Base-by-base conservation (phyloP, 2,888 invertebrate genomes). In the Neocrepidodera transversa region DNA sequence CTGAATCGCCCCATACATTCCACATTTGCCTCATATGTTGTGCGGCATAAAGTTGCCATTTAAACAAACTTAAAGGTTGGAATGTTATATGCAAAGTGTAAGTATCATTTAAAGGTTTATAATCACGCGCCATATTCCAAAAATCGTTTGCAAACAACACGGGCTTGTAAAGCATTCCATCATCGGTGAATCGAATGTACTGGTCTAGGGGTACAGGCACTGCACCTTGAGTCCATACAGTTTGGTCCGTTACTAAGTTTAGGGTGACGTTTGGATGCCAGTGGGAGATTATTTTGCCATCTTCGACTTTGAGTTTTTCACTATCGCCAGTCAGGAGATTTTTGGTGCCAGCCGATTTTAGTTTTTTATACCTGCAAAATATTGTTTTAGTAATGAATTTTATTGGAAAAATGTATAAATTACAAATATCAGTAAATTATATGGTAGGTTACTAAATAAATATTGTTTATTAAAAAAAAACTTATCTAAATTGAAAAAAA, bases 191-290 rank as follows among this genome's bases (percentile, higher is more conserved):
- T 70, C 91, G 87, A 43, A 98, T 89, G 79, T 89, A 95, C 75
- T 96, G 94, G 81, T 97, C 93, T 20, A 98, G 82, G 2, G 97
- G 97, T 35, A 92, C 87, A 1, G 97, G 97, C 0, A 98, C 91
- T 70, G 88, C 85, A 6, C 97, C 98, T 72, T 88, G 87, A 20
- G 90, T 86, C 98, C 98, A 99, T 65, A 90, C 88, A 0, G 97
- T 97, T 79, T 97, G 95, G 81, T 99, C 99, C 49, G 92, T 92
- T 1, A 99, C 91, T 48, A 99, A 78, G 80, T 95, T 97, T 50
- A 99, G 83, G 0, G 99, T 99, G 72, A 99, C 80, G 82, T 99
- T 99, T 2, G 97, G 97, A 85, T 99, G 99, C 98, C 99, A 99
- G 79, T 97, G 97, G 1, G 97, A 97, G 0, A 98, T 84, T 57